These are phyloP conservation scores for Perca fluviatilis DNA, from an alignment of 2,113 vertebrate genomes.

Conservation along the genomic window DNA sequence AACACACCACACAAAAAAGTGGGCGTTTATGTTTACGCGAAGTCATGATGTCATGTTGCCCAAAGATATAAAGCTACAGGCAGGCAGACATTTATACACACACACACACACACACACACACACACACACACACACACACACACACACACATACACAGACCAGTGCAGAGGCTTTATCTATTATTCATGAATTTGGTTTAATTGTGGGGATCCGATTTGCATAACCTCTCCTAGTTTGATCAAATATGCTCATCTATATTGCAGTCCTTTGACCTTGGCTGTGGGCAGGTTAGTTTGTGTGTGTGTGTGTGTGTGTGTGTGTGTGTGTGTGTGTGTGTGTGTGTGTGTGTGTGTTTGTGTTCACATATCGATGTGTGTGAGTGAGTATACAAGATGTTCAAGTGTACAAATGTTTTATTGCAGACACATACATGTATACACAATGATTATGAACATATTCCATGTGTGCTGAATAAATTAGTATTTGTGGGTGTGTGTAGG, in stretches of 20 bases:
- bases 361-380: not conserved
- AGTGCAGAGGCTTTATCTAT: slow-evolving; percentile 69
- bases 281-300: slow-evolving; percentile 61
- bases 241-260: slow-evolving; percentile 73
- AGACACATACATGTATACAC: slow-evolving; percentile 2
- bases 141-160: slow-evolving; percentile 5
- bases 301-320: slow-evolving; percentile 6
- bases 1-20: no score
- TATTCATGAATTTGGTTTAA: slow-evolving; percentile 80
- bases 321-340: slow-evolving; percentile 23
- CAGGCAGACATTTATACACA: slow-evolving; percentile 34
- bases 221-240: slow-evolving; percentile 76
- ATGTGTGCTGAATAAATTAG: slow-evolving; percentile 1
- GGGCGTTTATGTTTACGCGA: no score
- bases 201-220: slow-evolving; percentile 75
- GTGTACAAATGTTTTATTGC: slow-evolving; percentile 24
- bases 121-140: not conserved
- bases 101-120: slow-evolving; percentile 26
- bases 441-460: slow-evolving; percentile 6
- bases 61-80: slow-evolving; percentile 47
- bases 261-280: slow-evolving; percentile 69
- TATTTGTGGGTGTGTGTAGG: slow-evolving; percentile 4
- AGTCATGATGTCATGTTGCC: not conserved
- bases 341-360: no score
- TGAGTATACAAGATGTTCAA: slow-evolving; percentile 32